phyloP scores from a whole-genome alignment of 2,888 invertebrate species.

The Drosophila barbarae region DNA sequence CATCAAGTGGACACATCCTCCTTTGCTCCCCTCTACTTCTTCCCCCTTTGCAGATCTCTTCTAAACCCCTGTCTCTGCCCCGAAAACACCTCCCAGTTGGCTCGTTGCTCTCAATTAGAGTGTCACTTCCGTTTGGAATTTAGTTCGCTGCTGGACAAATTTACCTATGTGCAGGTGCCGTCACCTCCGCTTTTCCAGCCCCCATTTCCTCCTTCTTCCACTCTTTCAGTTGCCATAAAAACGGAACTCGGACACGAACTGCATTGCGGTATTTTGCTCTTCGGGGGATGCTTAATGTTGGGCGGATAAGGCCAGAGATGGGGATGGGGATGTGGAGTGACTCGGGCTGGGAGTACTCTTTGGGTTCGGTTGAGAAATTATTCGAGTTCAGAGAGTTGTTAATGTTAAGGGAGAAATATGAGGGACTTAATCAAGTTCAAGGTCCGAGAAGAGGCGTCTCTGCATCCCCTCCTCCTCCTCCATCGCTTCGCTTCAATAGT shows the following conservation, averaged over 20 bases:
- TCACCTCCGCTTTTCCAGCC: not conserved
- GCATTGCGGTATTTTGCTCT: slow-evolving; percentile 40
- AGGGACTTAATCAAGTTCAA: slow-evolving; percentile 35
- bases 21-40: not conserved
- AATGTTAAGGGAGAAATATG: slow-evolving; percentile 2
- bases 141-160: slow-evolving; percentile 53
- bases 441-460: slow-evolving; percentile 6
- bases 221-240: slow-evolving; percentile 46
- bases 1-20: slow-evolving; percentile 39
- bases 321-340: slow-evolving; percentile 4
- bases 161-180: slow-evolving; percentile 49
- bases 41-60: not conserved
- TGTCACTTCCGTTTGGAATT: slow-evolving; percentile 61
- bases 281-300: slow-evolving; percentile 22
- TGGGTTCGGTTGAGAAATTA: slow-evolving; percentile 17
- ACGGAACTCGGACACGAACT: slow-evolving; percentile 47
- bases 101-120: slow-evolving; percentile 67
- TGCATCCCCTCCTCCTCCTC: not conserved
- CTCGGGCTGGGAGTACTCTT: slow-evolving; percentile 21
- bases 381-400: slow-evolving; percentile 8
- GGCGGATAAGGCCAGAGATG: slow-evolving; percentile 2
- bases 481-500: not conserved
- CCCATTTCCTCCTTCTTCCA: not conserved
- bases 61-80: slow-evolving; percentile 12
- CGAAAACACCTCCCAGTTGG: slow-evolving; percentile 48